Evolutionary conservation across 64 coral and sea anemone genomes (phyloP).

Genomic region (Actinia equina): DNA sequence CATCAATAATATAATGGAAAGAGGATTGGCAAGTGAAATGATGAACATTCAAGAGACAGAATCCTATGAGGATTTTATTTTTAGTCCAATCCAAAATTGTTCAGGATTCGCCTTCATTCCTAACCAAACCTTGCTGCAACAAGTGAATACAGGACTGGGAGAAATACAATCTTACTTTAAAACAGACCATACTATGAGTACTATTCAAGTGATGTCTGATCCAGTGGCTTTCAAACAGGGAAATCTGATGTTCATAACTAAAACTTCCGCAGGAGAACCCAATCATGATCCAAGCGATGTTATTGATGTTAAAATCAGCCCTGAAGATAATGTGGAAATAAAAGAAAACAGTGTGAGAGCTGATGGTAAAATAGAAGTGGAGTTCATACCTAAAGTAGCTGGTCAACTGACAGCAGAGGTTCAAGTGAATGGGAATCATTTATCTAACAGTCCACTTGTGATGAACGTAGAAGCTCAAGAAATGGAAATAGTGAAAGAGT

Average conservation of each 20-base stretch:
- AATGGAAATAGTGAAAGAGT: too few relatives aligned
- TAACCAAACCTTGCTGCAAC: neutral
- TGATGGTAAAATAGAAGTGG: too few relatives aligned
- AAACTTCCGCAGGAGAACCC: neutral
- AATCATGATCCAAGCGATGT: neutral
- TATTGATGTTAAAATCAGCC: too few relatives aligned
- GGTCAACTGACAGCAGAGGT: too few relatives aligned
- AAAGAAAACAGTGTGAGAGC: too few relatives aligned
- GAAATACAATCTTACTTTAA: neutral
- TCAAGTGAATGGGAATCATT: too few relatives aligned
- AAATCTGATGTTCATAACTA: neutral
- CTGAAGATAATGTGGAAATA: too few relatives aligned
- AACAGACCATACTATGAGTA: neutral
- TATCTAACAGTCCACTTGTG: too few relatives aligned
- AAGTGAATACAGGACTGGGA: neutral
- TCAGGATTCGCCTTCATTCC: neutral
- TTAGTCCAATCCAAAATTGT: neutral
- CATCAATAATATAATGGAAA: neutral
- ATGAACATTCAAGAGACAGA: neutral
- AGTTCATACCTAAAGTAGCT: too few relatives aligned
- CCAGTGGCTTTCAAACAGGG: neutral
- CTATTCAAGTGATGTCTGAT: neutral
- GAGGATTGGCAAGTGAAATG: neutral
- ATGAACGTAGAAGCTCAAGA: too few relatives aligned
- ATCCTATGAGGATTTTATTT: neutral